Conservation (phyloP, 1,140 invertebrate genomes). For the Sitobion miscanthi region DNA sequence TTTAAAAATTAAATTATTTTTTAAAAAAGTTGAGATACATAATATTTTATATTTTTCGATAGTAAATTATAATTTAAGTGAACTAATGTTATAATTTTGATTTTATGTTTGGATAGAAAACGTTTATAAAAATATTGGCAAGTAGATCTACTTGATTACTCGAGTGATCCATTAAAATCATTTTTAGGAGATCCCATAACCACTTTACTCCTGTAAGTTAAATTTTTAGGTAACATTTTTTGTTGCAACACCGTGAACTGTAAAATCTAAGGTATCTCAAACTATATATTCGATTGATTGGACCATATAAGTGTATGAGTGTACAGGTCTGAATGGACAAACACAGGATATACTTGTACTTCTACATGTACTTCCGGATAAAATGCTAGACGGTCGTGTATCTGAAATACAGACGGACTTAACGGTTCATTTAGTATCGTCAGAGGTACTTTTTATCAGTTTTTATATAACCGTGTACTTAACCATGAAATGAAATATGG, state of each 20-base stretch:
- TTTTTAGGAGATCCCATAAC: background rate
- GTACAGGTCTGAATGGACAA: background rate
- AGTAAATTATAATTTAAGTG: too few species aligned
- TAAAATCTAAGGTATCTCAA: background rate
- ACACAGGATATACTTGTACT: background rate
- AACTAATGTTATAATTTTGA: too few species aligned
- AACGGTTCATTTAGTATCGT: slow-evolving; percentile 3
- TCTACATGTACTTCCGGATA: background rate
- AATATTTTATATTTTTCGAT: background rate
- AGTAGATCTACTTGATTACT: too few species aligned
- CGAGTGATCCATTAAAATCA: background rate
- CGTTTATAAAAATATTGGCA: background rate
- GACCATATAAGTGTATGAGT: background rate
- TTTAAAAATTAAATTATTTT: too few species aligned
- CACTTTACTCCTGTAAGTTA: background rate
- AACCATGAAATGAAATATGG: background rate
- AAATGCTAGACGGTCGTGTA: background rate
- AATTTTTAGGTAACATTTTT: background rate
- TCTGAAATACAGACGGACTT: slow-evolving; percentile 2
- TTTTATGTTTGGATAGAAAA: background rate
- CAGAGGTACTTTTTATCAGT: background rate
- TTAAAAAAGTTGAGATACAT: background rate
- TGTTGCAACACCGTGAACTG: background rate
- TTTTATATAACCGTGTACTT: background rate
- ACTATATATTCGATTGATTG: background rate